phyloP scores from a whole-genome alignment of 1,140 invertebrate genomes.

The Bombus waltoni region DNA sequence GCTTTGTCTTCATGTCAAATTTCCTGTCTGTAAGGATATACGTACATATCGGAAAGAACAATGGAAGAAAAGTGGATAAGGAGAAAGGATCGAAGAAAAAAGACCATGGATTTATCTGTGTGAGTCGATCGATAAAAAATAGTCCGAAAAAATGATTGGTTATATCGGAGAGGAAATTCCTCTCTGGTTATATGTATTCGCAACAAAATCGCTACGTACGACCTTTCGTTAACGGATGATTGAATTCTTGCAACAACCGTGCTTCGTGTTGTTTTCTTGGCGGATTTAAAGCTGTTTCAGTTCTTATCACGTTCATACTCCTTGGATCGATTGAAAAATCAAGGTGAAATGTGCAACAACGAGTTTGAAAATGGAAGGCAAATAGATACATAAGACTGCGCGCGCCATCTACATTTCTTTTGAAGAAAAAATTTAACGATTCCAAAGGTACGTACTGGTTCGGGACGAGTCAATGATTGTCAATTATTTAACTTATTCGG shows the following conservation, averaged over 20 bases:
- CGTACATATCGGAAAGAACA: not conserved
- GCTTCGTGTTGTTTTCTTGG: not conserved
- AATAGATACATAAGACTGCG: too few relatives aligned
- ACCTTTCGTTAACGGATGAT: not conserved
- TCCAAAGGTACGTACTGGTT: not conserved
- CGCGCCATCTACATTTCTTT: not conserved
- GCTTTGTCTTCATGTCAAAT: not conserved
- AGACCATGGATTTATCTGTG: not conserved
- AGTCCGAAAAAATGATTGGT: not conserved
- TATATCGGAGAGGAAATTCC: not conserved
- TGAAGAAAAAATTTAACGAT: not conserved
- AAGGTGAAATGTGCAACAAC: not conserved
- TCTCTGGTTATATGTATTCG: not conserved
- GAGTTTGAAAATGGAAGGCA: not conserved
- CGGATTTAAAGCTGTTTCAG: not conserved
- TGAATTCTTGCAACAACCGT: not conserved
- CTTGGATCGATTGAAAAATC: not conserved
- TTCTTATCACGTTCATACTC: constrained; percentile 36
- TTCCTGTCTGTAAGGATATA: not conserved
- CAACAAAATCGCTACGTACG: not conserved
- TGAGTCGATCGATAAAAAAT: not conserved
- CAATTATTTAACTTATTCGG: too few relatives aligned
- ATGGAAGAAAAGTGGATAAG: not conserved
- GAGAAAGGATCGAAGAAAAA: not conserved
- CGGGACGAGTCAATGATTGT: too few relatives aligned